phyloP scores from a whole-genome alignment of 2,888 invertebrate genomes.

The Chironomus riparius region DNA sequence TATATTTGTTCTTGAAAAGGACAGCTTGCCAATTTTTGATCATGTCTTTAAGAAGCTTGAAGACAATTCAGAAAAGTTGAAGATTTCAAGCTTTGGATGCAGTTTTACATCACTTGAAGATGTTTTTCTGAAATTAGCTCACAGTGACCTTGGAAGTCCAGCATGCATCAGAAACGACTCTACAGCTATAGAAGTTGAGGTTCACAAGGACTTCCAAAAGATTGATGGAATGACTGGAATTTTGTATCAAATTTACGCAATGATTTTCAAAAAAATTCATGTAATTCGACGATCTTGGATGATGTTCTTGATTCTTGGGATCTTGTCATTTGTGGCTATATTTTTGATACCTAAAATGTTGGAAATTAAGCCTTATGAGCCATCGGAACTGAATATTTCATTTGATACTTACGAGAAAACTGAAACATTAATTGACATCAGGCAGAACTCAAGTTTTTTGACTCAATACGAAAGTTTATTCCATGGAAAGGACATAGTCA shows the following conservation, averaged over 20 bases:
- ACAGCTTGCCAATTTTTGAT: conserved; percentile 54
- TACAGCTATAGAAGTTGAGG: no score
- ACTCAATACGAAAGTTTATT: background rate
- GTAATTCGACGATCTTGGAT: background rate
- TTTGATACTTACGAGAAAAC: background rate
- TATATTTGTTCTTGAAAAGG: conserved; percentile 57
- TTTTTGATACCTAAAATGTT: background rate
- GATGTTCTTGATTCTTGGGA: background rate
- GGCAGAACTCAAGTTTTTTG: no score
- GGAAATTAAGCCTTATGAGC: background rate
- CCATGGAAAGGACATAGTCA: background rate
- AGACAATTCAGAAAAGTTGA: conserved; percentile 47
- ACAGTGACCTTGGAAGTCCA: conserved; percentile 39
- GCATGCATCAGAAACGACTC: no score
- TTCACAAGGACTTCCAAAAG: no score
- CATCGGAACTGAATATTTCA: background rate
- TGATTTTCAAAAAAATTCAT: background rate
- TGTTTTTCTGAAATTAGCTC: conserved; percentile 69
- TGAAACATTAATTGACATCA: background rate
- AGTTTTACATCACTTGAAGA: conserved; percentile 82
- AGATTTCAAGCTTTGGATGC: conserved; percentile 70
- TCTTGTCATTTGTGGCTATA: background rate
- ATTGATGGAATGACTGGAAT: conserved; percentile 34
- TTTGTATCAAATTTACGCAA: background rate
- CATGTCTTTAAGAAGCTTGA: conserved; percentile 61